A percentile compares a stretch with the other conserved stretches of the same genome.
Conservation (phyloP, 2,888 invertebrate genomes). For the Dryobota labecula region DNA sequence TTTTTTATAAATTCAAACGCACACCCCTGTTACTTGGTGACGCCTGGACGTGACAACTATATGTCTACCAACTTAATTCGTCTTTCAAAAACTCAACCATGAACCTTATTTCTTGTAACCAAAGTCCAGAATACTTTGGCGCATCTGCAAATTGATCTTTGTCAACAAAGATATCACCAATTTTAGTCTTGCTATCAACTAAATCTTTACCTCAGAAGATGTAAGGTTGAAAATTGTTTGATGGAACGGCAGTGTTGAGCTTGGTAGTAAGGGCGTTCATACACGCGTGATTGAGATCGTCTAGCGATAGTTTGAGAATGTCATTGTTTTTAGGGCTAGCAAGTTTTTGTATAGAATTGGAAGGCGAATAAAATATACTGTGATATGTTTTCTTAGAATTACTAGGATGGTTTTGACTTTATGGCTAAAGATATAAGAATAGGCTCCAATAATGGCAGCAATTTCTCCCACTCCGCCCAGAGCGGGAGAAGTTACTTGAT, state of each 20-base stretch:
- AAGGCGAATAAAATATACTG: conserved; percentile 16
- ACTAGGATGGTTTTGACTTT: conserved; percentile 15
- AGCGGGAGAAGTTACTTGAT: too few relatives aligned
- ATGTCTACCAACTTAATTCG: conserved; percentile 17
- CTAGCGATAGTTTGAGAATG: conserved; percentile 63
- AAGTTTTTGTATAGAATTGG: conserved; percentile 30
- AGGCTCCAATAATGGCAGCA: too few relatives aligned
- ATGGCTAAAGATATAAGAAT: not conserved
- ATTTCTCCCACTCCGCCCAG: too few relatives aligned
- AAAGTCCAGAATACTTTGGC: conserved; percentile 27
- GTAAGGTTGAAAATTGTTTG: conserved; percentile 38
- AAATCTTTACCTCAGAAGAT: rapidly evolving
- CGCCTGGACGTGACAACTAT: conserved; percentile 59
- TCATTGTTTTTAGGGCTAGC: conserved; percentile 63
- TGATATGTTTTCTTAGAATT: conserved; percentile 24
- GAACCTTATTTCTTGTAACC: conserved; percentile 12
- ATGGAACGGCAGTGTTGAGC: not conserved
- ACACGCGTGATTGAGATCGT: conserved; percentile 66
- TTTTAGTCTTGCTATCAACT: not conserved
- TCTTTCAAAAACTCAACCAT: not conserved
- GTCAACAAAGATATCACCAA: conserved; percentile 9
- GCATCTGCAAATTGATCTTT: conserved; percentile 21
- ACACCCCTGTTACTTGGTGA: conserved; percentile 52
- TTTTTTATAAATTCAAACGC: conserved; percentile 53
- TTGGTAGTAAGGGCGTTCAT: conserved; percentile 55